Conservation (phyloP, 2,113 vertebrate genomes). For the Chloropsis hardwickii region DNA sequence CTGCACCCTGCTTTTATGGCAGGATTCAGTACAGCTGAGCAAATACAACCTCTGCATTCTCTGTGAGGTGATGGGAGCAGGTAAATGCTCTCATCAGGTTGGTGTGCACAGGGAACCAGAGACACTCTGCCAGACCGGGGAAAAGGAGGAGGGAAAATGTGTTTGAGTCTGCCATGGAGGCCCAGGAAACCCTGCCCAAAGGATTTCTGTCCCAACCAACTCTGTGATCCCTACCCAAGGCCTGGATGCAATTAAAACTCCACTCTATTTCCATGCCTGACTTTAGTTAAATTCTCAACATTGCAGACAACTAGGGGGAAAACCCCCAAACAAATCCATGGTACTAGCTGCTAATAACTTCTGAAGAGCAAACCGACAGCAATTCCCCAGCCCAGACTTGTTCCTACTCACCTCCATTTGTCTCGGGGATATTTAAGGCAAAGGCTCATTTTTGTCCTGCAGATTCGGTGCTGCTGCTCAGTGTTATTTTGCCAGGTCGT, state of each 20-base stretch:
- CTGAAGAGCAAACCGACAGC: not conserved
- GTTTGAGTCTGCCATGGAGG: not conserved
- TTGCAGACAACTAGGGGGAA: not conserved
- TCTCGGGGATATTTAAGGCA: constrained; percentile 42
- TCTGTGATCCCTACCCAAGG: not conserved
- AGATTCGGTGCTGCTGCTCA: not conserved
- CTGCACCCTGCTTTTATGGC: constrained; percentile 25
- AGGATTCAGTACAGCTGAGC: constrained; percentile 37
- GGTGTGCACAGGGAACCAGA: not conserved
- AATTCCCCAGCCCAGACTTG: not conserved
- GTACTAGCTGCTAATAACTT: not conserved
- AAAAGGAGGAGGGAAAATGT: not conserved
- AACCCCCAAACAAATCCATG: not conserved
- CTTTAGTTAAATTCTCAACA: not conserved
- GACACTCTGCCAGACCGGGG: not conserved
- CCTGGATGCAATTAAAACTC: not conserved
- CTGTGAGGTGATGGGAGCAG: not conserved
- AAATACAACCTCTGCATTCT: constrained; percentile 29
- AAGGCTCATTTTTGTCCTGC: constrained; percentile 50
- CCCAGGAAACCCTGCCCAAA: not conserved
- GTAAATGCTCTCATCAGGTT: not conserved
- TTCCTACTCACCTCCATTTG: constrained; percentile 61
- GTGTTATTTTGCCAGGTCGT: constrained; percentile 14
- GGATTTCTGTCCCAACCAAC: not conserved
- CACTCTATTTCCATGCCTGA: not conserved